Conservation (phyloP, 2,888 invertebrate genomes). For the Cetonia aurata region DNA sequence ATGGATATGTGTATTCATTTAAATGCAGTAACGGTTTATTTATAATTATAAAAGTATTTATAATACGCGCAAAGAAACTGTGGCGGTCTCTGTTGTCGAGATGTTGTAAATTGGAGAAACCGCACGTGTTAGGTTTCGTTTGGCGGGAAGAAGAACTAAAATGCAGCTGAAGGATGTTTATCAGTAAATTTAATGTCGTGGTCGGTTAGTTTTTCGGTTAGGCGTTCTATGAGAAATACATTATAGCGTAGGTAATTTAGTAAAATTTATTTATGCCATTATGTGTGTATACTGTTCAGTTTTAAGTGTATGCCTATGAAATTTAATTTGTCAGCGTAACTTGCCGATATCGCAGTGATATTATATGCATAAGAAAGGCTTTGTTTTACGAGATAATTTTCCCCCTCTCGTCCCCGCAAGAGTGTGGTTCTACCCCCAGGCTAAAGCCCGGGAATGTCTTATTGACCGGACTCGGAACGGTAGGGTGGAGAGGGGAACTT, state of each 20-base stretch:
- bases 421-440: conserved; percentile 53
- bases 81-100: conserved; percentile 42
- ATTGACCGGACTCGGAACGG: conserved; percentile 64
- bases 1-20: conserved; percentile 10
- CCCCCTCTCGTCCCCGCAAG: conserved; percentile 41
- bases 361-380: conserved; percentile 48
- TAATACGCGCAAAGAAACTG: conserved; percentile 29
- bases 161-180: conserved; percentile 34
- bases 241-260: conserved; percentile 22
- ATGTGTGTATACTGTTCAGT: conserved; percentile 17
- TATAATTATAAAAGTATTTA: conserved; percentile 23
- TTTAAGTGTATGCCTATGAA: conserved; percentile 18
- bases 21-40: conserved; percentile 37
- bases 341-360: conserved; percentile 39
- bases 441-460: conserved; percentile 64
- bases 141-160: conserved; percentile 34
- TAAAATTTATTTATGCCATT: conserved; percentile 26
- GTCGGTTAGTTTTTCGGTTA: conserved; percentile 38
- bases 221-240: conserved; percentile 12
- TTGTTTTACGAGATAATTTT: conserved; percentile 51
- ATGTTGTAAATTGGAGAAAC: conserved; percentile 35
- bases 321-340: conserved; percentile 35
- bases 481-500: conserved; percentile 54
- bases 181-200: conserved; percentile 29
- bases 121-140: conserved; percentile 27